Conservation (phyloP, 2,113 vertebrate genomes). For the Engraulis encrasicolus region DNA sequence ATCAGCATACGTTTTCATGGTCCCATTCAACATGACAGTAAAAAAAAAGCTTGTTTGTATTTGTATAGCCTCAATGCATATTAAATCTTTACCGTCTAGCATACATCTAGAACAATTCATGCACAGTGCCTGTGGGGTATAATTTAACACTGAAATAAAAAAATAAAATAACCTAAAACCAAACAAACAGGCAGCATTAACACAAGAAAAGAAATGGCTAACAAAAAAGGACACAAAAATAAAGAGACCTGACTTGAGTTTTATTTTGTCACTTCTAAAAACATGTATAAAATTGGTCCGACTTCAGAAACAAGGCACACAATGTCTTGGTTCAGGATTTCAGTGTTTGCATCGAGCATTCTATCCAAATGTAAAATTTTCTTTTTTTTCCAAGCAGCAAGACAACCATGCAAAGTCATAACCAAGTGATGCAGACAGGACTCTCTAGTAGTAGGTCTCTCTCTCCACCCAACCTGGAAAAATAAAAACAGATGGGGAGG, state of each 20-base stretch:
- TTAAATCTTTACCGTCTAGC: background rate
- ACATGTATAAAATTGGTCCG: conserved; percentile 85
- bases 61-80: background rate
- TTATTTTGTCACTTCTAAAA: conserved; percentile 83
- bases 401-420: conserved; percentile 79
- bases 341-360: conserved; percentile 78
- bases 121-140: conserved; percentile 16
- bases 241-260: conserved; percentile 75
- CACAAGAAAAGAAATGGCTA: conserved; percentile 10
- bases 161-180: no score
- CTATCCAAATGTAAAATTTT: conserved; percentile 75
- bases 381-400: conserved; percentile 76
- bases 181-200: conserved; percentile 16
- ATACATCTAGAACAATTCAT: conserved; percentile 1
- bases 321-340: conserved; percentile 78
- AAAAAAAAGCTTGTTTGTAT: background rate
- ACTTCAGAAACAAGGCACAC: conserved; percentile 84
- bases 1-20: background rate
- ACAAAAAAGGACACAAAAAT: conserved; percentile 55
- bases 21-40: background rate
- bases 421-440: conserved; percentile 64
- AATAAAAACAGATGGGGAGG: conserved; percentile 34
- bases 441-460: conserved; percentile 86
- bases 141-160: conserved; percentile 1
- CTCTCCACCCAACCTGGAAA: conserved; percentile 83